Base-by-base conservation (phyloP, 2,113 vertebrate genomes). In the Amblyornis subalaris region DNA sequence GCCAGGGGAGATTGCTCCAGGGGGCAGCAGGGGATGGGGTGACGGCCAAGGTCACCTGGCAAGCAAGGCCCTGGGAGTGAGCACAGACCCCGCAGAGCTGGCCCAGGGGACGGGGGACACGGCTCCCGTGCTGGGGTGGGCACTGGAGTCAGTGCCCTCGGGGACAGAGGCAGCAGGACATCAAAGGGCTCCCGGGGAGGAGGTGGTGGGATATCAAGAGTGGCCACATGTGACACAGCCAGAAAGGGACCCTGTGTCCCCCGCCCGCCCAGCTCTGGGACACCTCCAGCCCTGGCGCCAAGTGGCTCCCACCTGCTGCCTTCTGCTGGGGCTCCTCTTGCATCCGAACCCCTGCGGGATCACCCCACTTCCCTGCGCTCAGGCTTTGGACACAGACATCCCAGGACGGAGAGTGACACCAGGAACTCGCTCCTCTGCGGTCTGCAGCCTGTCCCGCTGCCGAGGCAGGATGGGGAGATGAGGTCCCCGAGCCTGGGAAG, bases 221-320 rank as follows among this genome's bases (percentile, higher is more conserved):
- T 2, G 2, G 35, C 33, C 75, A 42, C 31, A n/a, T 36, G 87
- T 81, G 94, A 70, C 6, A 3, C 3, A 14, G 69, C 42, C 3
- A 0, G 31, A 72, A 83, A 79, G 9, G 38, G 61, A 51, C 44
- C 10, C 42, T 1, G 19, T 3, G 2, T 17, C 47, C 74, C 57
- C 82, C 15, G 9, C 36, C 48, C 0, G 1, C 22, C 0, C 0
- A n/a, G 35, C 31, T 2, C 1, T 1, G 10, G 18, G 36, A 51
- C 45, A 65, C 23, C 44, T 60, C 50, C 3, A 0, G 33, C 26
- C 36, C 42, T 29, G 50, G 9, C 10, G 6, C 81, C 47, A 42
- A 85, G 57, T 3, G 50, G 23, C 53, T 87, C 67, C 69, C 62
- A 71, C 21, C 66, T 67, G 80, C 74, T 65, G 71, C 70, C 22